phyloP scores from a whole-genome alignment of 2,113 vertebrate species.

The Furnarius figulus region DNA sequence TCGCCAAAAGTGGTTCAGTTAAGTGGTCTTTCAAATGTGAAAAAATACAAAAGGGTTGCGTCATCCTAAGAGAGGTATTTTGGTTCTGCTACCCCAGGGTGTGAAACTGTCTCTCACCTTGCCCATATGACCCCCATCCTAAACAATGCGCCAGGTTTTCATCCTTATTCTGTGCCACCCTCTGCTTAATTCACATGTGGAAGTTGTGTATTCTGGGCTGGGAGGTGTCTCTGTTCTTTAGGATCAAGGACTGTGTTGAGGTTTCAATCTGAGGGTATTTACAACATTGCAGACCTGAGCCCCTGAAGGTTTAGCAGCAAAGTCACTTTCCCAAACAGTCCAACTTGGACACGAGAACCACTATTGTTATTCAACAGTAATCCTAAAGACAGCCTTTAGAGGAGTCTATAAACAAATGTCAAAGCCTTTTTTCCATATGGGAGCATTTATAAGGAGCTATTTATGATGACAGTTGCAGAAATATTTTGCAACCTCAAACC shows the following conservation, averaged over 20 bases:
- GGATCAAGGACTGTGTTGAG: background rate
- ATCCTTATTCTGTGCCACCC: background rate
- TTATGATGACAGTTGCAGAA: background rate
- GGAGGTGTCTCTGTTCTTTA: background rate
- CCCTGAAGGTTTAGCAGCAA: background rate
- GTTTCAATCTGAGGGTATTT: fast-evolving
- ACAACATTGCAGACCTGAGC: fast-evolving
- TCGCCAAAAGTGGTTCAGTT: background rate
- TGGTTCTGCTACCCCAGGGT: background rate
- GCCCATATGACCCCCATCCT: fast-evolving
- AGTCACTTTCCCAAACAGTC: background rate
- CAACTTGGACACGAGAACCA: background rate
- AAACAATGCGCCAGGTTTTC: background rate
- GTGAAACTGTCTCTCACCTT: background rate
- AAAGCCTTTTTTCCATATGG: background rate
- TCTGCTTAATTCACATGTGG: fast-evolving
- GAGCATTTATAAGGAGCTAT: background rate
- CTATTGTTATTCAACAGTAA: fast-evolving
- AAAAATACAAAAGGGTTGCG: background rate
- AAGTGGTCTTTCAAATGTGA: background rate
- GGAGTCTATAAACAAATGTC: background rate
- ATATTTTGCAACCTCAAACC: background rate
- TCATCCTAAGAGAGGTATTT: background rate
- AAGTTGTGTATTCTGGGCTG: background rate
- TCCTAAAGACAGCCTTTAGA: background rate